phyloP scores from a whole-genome alignment of 2,888 invertebrate species.

The Thera britannica region DNA sequence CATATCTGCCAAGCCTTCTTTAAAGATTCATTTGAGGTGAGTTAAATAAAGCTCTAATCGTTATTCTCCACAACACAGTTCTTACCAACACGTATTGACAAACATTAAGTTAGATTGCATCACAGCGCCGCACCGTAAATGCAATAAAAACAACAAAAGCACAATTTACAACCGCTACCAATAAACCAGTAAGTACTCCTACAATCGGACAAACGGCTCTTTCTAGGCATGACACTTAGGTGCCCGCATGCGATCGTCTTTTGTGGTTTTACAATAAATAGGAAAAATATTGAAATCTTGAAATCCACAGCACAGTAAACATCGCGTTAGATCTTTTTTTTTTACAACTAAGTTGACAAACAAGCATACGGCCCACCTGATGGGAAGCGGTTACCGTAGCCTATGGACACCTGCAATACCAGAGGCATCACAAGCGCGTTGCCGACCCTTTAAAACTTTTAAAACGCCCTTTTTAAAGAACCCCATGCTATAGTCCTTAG shows the following conservation, averaged over 20 bases:
- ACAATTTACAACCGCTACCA: conserved; percentile 8
- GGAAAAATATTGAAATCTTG: too few species aligned
- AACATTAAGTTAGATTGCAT: background rate
- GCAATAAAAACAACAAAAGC: conserved; percentile 8
- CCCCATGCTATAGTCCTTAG: too few species aligned
- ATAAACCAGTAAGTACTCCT: background rate
- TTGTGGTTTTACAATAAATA: background rate
- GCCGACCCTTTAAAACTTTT: too few species aligned
- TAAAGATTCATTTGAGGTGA: too few species aligned
- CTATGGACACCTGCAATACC: too few species aligned
- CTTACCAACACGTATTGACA: background rate
- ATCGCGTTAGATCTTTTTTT: background rate
- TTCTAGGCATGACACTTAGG: background rate
- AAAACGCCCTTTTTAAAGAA: too few species aligned
- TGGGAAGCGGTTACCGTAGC: too few species aligned
- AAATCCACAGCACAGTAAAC: too few species aligned
- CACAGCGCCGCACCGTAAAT: background rate
- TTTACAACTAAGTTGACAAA: too few species aligned
- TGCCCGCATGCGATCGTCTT: background rate
- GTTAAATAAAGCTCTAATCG: background rate
- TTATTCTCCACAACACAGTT: background rate
- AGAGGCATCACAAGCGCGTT: too few species aligned
- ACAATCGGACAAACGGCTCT: conserved; percentile 5
- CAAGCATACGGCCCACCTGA: too few species aligned
- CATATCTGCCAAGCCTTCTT: too few species aligned